Percentiles rank a stretch among this genome's conserved stretches.
Conservation (phyloP, 1,140 invertebrate genomes). For the Globodera ellingtonae region DNA sequence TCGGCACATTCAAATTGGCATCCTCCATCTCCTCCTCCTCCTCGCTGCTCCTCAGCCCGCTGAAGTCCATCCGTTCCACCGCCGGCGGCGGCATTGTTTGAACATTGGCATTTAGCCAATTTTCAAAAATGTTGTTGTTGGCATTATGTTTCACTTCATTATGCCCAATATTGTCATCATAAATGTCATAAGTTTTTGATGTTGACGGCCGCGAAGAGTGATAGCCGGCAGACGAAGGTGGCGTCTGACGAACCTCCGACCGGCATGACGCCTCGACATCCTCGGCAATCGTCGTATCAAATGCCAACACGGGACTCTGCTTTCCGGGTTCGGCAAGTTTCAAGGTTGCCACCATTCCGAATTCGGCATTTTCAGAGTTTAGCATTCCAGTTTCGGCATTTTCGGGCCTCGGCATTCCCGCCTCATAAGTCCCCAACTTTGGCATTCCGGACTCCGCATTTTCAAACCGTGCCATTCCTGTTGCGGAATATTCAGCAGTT, state of each 20-base stretch:
- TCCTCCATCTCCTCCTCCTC: not conserved
- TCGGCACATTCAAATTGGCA: not conserved
- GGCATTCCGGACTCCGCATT: too few species aligned
- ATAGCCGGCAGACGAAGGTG: not conserved
- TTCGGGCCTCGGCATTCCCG: too few species aligned
- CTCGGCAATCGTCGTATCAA: too few species aligned
- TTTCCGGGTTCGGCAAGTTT: not conserved
- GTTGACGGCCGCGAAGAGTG: not conserved
- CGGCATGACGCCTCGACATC: too few species aligned
- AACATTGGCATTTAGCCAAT: not conserved
- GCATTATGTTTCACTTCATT: not conserved
- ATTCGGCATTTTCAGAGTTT: not conserved
- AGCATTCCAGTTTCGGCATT: not conserved
- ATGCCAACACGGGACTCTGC: not conserved
- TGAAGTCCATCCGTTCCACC: conserved; percentile 5
- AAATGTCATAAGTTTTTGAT: not conserved
- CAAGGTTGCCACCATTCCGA: too few species aligned
- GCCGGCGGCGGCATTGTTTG: not conserved
- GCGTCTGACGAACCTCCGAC: not conserved
- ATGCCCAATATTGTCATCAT: not conserved
- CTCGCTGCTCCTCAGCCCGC: conserved; percentile 1
- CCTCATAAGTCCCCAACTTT: too few species aligned
- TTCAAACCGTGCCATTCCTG: too few species aligned
- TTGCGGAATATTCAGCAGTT: too few species aligned
- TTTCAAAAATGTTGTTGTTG: not conserved